Conservation (phyloP, 2,797 vertebrate species). For the Potorous gilbertii region DNA sequence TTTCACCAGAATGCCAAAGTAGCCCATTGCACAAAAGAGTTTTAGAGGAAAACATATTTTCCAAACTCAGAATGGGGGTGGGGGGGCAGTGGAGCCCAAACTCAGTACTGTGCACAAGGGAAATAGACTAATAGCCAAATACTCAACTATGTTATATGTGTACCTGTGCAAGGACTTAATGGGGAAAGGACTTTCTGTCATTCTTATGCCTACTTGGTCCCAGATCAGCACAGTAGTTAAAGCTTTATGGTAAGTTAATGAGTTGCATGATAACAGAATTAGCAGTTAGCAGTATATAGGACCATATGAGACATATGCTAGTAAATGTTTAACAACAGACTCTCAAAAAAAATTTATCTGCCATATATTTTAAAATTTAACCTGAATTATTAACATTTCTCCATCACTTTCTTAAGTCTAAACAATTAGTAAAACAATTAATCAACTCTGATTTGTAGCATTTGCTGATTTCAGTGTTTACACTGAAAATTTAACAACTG, state of each 20-base stretch:
- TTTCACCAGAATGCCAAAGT: no score
- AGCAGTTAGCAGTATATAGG: not conserved
- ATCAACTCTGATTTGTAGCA: not conserved
- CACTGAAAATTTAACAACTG: not conserved
- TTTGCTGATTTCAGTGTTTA: not conserved
- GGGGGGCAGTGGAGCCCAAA: not conserved
- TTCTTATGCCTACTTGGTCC: not conserved
- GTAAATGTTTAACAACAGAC: not conserved
- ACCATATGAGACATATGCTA: not conserved
- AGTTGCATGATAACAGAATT: not conserved
- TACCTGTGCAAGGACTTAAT: not conserved
- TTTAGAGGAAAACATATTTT: slow-evolving; percentile 28
- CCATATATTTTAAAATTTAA: not conserved
- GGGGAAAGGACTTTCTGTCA: not conserved
- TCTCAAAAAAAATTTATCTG: not conserved
- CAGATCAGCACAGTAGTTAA: not conserved
- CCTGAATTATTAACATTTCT: not conserved
- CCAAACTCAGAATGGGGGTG: not conserved
- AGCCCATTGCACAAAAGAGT: not conserved
- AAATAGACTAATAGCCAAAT: not conserved
- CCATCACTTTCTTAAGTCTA: not conserved
- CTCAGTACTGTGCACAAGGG: not conserved
- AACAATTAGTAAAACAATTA: not conserved
- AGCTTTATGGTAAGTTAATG: not conserved
- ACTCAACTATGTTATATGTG: not conserved